Percentiles rank a stretch among this genome's conserved stretches.
Conservation (phyloP, 2,888 invertebrate genomes). For the Acanthococcus lagerstroemiae region DNA sequence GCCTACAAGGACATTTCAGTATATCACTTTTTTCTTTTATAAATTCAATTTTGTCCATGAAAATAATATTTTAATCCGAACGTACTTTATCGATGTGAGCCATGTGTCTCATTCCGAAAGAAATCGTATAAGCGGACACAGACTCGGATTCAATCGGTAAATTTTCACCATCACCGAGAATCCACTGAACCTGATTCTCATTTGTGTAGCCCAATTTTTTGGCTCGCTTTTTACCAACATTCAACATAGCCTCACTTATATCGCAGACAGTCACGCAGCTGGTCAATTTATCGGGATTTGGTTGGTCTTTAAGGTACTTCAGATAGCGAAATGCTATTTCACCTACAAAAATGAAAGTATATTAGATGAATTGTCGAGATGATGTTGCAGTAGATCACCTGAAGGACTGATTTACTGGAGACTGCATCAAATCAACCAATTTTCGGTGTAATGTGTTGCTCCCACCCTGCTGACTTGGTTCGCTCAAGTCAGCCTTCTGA, state of each 20-base stretch:
- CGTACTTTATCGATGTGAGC: conserved; percentile 73
- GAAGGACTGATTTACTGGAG: no score
- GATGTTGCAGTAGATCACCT: no score
- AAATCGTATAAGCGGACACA: conserved; percentile 89
- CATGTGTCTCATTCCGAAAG: conserved; percentile 93
- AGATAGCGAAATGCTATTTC: conserved; percentile 81
- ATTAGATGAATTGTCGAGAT: not conserved
- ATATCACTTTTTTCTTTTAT: no score
- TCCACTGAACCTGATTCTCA: conserved; percentile 54
- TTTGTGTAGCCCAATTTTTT: conserved; percentile 48
- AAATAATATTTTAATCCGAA: not conserved
- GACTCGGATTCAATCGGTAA: conserved; percentile 63
- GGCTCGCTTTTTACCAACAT: conserved; percentile 74
- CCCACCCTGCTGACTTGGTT: no score
- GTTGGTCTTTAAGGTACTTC: conserved; percentile 44
- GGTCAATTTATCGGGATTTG: conserved; percentile 36
- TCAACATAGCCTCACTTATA: conserved; percentile 88
- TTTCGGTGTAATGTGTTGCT: no score
- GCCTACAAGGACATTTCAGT: conserved; percentile 62
- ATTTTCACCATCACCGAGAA: conserved; percentile 65
- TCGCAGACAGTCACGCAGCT: conserved; percentile 74
- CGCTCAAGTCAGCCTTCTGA: no score
- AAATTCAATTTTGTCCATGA: not conserved
- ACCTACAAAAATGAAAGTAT: conserved; percentile 47
- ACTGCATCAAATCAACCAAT: no score